Base-by-base conservation (phyloP, 1,140 invertebrate species). In the Euwallacea similis region DNA sequence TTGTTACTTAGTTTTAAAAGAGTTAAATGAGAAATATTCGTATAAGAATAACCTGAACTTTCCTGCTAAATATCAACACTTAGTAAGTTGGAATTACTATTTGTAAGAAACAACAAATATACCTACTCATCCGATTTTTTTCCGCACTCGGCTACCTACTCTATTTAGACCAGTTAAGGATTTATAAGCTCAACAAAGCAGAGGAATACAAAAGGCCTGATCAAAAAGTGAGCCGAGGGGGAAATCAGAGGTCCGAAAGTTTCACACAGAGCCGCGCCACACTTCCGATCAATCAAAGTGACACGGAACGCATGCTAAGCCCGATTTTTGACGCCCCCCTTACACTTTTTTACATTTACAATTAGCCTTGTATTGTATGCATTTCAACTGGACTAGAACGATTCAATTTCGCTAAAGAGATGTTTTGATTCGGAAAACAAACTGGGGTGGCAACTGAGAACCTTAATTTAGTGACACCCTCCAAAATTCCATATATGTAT, bases 211-310 rank as follows among this genome's bases (percentile, higher is more conserved):
- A 7, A 58, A 46, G 65, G 15, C 47, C 21, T 33, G 21, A 33
- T 33, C 21, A 33, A 54, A 41, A 59, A 47, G 50, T 15, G n/a
- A 54, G 63, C 13, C 46, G 13, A 13, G 16, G 58, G 58, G 66
- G 43, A 42, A 33, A 10, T 60, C 41, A 53, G 55, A n/a, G 41
- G 56, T 47, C 11, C 10, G 62, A 42, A 44, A 69, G 56, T 69
- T 69, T 69, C 66, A 69, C 66, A 69, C 66, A 69, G 65, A 16
- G 43, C 55, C 55, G 65, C 11, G 65, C 42, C 65, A 66, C 65
- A 66, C 65, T 58, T 66, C 58, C 56, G 66, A 69, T 69, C 66
- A 69, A 69, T 69, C 66, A 69, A 47, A 47, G 43, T 69, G 66
- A 69, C 66, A 53, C 13, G 56, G 58, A 61, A 69, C 66, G 66